Evolutionary conservation across 2,888 invertebrate genomes (phyloP), one percentile per base, ranked within the genome.

Genomic region (Coenonympha glycerion): DNA sequence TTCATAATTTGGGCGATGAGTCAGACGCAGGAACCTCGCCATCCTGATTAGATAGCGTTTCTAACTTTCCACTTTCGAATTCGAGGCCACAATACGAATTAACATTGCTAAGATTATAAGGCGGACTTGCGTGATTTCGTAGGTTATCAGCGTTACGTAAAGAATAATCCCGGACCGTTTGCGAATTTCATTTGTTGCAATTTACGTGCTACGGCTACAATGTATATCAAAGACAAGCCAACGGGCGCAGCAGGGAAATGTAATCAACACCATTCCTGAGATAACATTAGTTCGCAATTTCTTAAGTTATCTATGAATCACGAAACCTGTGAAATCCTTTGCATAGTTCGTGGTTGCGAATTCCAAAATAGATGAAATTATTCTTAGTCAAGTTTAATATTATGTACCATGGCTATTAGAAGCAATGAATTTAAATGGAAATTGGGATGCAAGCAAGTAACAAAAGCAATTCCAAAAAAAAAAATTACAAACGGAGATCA

Each of bases 1-100:
- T 53, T 56, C 59, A 60, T 58, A 41, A 49, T 55, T 54, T 45
- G 33, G 55, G 21, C 55, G 58, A 53, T 56, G 56, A 59, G 56
- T 55, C 57, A 58, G 52, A 40, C 37, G 42, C 45, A 50, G 52
- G 49, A 41, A 47, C 41, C 55, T 49, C 52, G 30, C 48, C 50
- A 54, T 58, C 57, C 57, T 55, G 52, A 52, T 53, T 54, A 46
- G 37, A 48, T 47, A 46, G 41, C 16, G 44, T 45, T 51, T 52
- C 48, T 34, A 48, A 48, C 52, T 53, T 47, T 53, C 49, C 49
- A 52, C 55, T 55, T 52, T 52, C 49, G 36, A 49, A 49, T 44
- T 47, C 28, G 42, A 30, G 49, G 26, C 26, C 11, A 16, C 44
- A 33, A 26, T 28, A 40, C 37, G 30, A 51, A 45, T 54, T 51